Conservation (phyloP, 2,797 vertebrate genomes). For the Syngnathus acus region DNA sequence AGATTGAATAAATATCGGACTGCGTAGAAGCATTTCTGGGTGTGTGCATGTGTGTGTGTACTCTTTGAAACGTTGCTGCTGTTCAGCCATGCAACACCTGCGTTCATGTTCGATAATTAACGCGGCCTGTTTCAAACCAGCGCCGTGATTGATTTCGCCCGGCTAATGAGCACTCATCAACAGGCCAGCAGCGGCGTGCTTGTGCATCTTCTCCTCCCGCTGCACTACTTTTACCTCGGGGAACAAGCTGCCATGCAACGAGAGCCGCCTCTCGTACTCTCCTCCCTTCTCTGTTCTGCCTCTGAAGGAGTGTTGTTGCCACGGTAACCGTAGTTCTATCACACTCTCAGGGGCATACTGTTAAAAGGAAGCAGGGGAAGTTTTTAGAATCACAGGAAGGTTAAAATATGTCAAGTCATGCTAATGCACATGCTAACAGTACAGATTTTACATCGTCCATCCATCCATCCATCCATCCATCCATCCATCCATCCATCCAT, state of each 20-base stretch:
- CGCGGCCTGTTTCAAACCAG: not conserved
- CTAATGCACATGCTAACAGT: not conserved
- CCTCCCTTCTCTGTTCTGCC: conserved; percentile 2
- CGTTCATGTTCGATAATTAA: not conserved
- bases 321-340: conserved; percentile 57
- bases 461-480: not conserved
- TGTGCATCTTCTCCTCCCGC: conserved; percentile 19
- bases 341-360: conserved; percentile 30
- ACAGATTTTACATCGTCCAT: not conserved
- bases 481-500: too few species aligned
- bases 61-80: not conserved
- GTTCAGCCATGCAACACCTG: not conserved
- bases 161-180: conserved; percentile 13
- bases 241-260: conserved; percentile 24
- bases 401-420: conserved; percentile 11
- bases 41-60: not conserved
- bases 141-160: not conserved
- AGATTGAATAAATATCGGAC: not conserved
- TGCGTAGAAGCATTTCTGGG: too few species aligned
- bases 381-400: conserved; percentile 13
- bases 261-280: conserved; percentile 15
- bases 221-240: conserved; percentile 21
- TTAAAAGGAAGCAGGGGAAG: not conserved
- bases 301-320: conserved; percentile 52
- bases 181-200: conserved; percentile 8